A percentile compares a stretch with the other conserved stretches of the same genome.
Conservation (phyloP, 2,888 invertebrate species). For the Tricholauxania praeusta region DNA sequence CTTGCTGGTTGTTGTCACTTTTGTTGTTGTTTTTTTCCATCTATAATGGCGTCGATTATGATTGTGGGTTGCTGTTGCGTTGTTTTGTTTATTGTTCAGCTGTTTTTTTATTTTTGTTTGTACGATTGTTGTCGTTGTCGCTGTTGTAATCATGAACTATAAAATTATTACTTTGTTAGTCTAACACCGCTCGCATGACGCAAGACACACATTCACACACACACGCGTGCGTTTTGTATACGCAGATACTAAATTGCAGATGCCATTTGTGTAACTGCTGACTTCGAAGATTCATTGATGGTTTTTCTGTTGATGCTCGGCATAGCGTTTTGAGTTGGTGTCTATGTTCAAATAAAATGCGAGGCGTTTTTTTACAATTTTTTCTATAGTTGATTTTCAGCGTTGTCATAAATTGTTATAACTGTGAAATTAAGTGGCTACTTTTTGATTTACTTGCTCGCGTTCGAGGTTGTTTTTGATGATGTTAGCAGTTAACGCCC, state of each 20-base stretch:
- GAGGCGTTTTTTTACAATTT: too few species aligned
- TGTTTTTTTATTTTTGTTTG: not conserved
- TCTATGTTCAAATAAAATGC: too few species aligned
- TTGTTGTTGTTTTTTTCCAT: not conserved
- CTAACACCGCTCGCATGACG: not conserved
- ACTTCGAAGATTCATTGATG: not conserved
- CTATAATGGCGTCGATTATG: slow-evolving; percentile 28
- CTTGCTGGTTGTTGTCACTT: slow-evolving; percentile 5
- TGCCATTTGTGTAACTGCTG: slow-evolving; percentile 1
- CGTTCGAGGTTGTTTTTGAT: too few species aligned
- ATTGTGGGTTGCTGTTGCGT: slow-evolving; percentile 31
- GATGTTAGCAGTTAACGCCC: too few species aligned
- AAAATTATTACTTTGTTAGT: slow-evolving; percentile 20
- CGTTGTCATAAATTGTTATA: too few species aligned
- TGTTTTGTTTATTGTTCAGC: slow-evolving; percentile 3
- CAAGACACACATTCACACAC: too few species aligned
- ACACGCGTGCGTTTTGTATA: not conserved
- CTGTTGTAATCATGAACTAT: slow-evolving; percentile 35
- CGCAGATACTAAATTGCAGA: slow-evolving; percentile 25
- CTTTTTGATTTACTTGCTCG: too few species aligned
- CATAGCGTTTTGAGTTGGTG: too few species aligned
- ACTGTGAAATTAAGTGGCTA: too few species aligned
- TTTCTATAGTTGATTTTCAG: too few species aligned
- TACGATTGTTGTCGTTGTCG: slow-evolving; percentile 6
- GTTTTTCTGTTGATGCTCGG: not conserved